Evolutionary conservation across 1,140 invertebrate genomes (phyloP).

Genomic region (Orius insidiosus): DNA sequence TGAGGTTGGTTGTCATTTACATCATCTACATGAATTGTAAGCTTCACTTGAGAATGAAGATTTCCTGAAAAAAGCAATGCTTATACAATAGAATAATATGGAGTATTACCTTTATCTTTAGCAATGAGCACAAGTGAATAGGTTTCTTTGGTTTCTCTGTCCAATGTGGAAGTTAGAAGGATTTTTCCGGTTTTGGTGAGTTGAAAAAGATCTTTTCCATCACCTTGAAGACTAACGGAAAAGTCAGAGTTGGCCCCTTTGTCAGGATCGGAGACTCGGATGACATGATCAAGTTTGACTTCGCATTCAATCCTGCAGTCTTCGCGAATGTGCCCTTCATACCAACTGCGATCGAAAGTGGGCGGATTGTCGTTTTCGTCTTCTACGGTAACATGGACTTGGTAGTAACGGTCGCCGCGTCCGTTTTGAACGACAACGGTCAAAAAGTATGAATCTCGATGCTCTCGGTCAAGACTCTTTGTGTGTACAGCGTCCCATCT

Average conservation of each 20-base stretch:
- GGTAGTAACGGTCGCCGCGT: constrained; percentile 52
- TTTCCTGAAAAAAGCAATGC: constrained; percentile 32
- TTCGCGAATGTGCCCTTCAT: constrained; percentile 63
- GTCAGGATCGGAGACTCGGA: constrained; percentile 59
- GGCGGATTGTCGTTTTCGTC: constrained; percentile 87
- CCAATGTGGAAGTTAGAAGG: constrained; percentile 33
- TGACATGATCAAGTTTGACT: constrained; percentile 37
- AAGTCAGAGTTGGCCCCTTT: constrained; percentile 59
- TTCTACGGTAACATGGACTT: constrained; percentile 58
- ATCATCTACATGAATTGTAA: constrained; percentile 55
- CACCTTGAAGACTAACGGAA: constrained; percentile 49
- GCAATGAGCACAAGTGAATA: constrained; percentile 57
- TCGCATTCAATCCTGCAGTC: constrained; percentile 54
- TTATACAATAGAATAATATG: constrained; percentile 2
- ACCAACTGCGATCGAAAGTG: constrained; percentile 47
- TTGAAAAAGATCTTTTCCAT: constrained; percentile 55
- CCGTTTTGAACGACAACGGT: constrained; percentile 61
- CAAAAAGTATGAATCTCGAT: constrained; percentile 49
- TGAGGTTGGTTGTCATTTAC: constrained; percentile 69
- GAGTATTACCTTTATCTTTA: constrained; percentile 37
- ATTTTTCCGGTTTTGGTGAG: constrained; percentile 53
- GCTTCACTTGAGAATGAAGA: constrained; percentile 45
- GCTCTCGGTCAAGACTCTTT: constrained; percentile 60
- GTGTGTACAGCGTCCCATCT: constrained; percentile 61
- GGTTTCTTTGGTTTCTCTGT: constrained; percentile 49